Evolutionary conservation across 2,797 vertebrate species (phyloP).

Genomic region (Takifugu ocellatus): DNA sequence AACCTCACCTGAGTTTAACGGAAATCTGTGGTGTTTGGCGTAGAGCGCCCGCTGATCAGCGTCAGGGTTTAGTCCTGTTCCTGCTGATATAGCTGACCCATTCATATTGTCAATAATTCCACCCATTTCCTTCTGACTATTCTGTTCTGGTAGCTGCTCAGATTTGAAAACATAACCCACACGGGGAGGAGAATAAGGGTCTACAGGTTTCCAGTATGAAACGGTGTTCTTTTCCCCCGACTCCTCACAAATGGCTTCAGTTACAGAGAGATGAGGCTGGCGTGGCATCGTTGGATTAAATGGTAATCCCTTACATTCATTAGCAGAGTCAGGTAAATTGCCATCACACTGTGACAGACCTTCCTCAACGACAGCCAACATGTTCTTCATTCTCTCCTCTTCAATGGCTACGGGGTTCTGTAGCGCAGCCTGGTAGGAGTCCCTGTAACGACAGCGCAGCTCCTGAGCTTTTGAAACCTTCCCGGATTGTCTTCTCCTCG

Average conservation of each 20-base stretch:
- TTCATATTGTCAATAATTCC: constrained; percentile 22
- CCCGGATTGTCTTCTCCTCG: constrained; percentile 66
- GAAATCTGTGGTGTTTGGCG: constrained; percentile 19
- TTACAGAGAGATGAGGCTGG: constrained; percentile 15
- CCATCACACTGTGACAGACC: constrained; percentile 52
- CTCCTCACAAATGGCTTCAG: constrained; percentile 47
- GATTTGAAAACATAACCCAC: constrained; percentile 24
- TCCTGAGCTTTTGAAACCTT: constrained; percentile 56
- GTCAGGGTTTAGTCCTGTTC: not conserved
- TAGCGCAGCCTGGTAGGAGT: constrained; percentile 78
- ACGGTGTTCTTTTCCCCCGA: constrained; percentile 49
- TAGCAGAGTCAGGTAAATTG: constrained; percentile 29
- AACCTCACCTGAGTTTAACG: constrained; percentile 22
- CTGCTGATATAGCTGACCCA: constrained; percentile 8
- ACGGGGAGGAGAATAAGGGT: constrained; percentile 21
- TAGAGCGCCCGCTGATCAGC: constrained; percentile 5
- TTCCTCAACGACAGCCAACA: constrained; percentile 72
- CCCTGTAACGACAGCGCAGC: constrained; percentile 72
- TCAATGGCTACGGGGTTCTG: constrained; percentile 72
- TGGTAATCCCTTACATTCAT: constrained; percentile 21
- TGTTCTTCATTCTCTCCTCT: constrained; percentile 38
- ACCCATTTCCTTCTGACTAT: constrained; percentile 21
- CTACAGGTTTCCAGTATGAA: constrained; percentile 45
- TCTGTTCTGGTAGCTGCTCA: constrained; percentile 11
- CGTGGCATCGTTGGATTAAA: constrained; percentile 28